phyloP scores from a whole-genome alignment of 2,113 vertebrate species.

The Pseudorasbora parva region DNA sequence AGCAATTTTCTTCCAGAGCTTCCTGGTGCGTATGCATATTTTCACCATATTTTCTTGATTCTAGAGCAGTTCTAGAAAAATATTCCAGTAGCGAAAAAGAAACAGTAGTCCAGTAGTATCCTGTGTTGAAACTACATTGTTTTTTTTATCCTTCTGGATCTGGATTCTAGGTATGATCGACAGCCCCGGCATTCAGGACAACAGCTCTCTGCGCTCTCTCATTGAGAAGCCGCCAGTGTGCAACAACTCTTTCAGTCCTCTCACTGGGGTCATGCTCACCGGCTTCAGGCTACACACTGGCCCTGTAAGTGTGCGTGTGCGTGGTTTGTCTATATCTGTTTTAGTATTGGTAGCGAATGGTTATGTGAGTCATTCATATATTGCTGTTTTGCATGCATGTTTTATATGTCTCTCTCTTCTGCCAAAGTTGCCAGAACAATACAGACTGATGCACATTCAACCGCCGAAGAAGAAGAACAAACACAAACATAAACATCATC shows the following conservation, averaged over 20 bases:
- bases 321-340: background rate
- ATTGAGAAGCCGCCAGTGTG: slow-evolving; percentile 97
- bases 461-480: slow-evolving; percentile 98
- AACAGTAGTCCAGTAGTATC: background rate
- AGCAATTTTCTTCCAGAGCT: slow-evolving; percentile 97
- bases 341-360: background rate
- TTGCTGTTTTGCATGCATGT: background rate
- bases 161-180: slow-evolving; percentile 87
- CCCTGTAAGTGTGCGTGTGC: slow-evolving; percentile 78
- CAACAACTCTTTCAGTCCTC: slow-evolving; percentile 90
- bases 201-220: slow-evolving; percentile 92
- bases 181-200: slow-evolving; percentile 91
- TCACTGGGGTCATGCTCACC: slow-evolving; percentile 91
- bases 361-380: background rate
- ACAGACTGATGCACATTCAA: slow-evolving; percentile 96
- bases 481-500: slow-evolving; percentile 94
- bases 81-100: too few relatives aligned
- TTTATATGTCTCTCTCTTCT: slow-evolving; percentile 26
- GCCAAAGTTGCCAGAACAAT: slow-evolving; percentile 90
- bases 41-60: too few relatives aligned
- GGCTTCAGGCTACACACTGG: slow-evolving; percentile 95
- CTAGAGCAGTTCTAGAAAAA: background rate
- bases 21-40: slow-evolving; percentile 75
- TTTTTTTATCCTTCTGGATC: slow-evolving; percentile 5
- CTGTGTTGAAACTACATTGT: background rate